Evolutionary conservation across 2,888 invertebrate species (phyloP).

Genomic region (Pseudoips prasinana): DNA sequence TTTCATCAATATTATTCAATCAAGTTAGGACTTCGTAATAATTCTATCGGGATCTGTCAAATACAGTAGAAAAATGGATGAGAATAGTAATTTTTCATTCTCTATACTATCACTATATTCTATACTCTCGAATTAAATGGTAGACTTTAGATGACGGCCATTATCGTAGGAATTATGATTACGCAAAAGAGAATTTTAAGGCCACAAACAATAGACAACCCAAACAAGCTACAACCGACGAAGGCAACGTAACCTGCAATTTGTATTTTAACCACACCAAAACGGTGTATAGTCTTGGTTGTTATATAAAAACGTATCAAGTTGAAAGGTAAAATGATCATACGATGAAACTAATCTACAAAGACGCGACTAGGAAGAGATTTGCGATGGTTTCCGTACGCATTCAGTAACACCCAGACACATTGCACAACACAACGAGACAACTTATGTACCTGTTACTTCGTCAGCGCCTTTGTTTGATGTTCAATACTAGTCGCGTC

Average conservation of each 20-base stretch:
- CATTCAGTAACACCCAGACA: slow-evolving; percentile 52
- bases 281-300: slow-evolving; percentile 14
- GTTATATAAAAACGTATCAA: slow-evolving; percentile 38
- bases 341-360: slow-evolving; percentile 43
- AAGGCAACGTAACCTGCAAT: no score
- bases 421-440: slow-evolving; percentile 50
- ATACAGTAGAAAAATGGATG: no score
- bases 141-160: no score
- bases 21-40: no score
- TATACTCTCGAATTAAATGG: no score
- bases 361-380: slow-evolving; percentile 55
- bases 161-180: neutral
- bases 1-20: no score
- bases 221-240: slow-evolving; percentile 1
- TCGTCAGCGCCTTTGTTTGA: slow-evolving; percentile 47
- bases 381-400: slow-evolving; percentile 56
- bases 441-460: slow-evolving; percentile 33
- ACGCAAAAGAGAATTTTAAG: slow-evolving; percentile 3
- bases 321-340: slow-evolving; percentile 42
- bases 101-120: no score
- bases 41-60: no score
- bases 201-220: neutral
- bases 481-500: slow-evolving; percentile 39
- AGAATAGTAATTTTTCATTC: no score
- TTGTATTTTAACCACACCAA: no score